Percentiles rank a stretch among this genome's conserved stretches.
Evolutionary conservation across 2,113 vertebrate genomes (phyloP).

Genomic region (Malaclemys terrapin): DNA sequence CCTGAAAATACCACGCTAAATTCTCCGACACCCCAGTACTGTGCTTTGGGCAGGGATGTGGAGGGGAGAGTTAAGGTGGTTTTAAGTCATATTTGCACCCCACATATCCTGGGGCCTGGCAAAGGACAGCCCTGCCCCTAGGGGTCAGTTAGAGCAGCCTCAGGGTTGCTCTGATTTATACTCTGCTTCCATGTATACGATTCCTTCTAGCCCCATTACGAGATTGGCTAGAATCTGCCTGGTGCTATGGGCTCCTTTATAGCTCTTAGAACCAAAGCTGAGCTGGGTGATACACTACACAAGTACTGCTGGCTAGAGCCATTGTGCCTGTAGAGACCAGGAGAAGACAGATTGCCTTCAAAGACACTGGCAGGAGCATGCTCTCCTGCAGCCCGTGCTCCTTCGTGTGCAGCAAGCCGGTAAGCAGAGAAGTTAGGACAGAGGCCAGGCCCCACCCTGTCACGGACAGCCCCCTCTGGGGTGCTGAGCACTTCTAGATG

Average conservation of each 20-base stretch:
- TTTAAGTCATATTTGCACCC: background rate
- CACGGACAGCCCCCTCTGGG: conserved; percentile 7
- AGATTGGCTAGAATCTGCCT: background rate
- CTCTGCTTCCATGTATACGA: background rate
- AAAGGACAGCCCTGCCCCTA: background rate
- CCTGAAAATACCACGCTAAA: background rate
- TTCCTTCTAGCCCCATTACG: background rate
- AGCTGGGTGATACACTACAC: background rate
- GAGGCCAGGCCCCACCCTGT: background rate
- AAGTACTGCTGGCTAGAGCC: background rate
- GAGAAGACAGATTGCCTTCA: background rate
- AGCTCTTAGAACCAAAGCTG: background rate
- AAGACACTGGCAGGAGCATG: background rate
- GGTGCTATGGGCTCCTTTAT: background rate
- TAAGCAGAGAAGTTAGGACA: background rate
- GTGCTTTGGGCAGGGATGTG: background rate
- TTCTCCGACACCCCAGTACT: background rate
- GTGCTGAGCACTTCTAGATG: background rate
- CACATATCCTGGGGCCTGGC: background rate
- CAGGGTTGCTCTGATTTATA: conserved; percentile 31
- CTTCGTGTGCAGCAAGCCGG: background rate
- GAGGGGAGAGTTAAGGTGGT: background rate
- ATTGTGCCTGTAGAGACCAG: background rate
- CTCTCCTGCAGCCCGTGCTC: accelerated
- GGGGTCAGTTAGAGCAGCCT: background rate